These are phyloP conservation scores for Eupithecia inturbata DNA, from an alignment of 2,888 invertebrate species.

Conservation along the genomic window DNA sequence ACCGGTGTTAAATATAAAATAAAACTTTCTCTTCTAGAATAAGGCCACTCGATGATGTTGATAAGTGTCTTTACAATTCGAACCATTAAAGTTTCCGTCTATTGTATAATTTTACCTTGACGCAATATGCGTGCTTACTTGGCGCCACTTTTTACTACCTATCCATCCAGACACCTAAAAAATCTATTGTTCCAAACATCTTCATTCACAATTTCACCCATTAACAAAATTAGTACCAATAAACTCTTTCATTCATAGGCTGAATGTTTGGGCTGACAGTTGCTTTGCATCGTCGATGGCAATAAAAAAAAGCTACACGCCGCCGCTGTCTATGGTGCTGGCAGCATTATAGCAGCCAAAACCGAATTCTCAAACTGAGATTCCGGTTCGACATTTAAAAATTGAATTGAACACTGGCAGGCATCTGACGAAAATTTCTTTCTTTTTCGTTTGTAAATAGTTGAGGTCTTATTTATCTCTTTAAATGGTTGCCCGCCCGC, in stretches of 20 bases:
- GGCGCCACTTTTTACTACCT: slow-evolving; percentile 62
- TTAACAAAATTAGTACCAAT: slow-evolving; percentile 67
- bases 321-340: neutral
- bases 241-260: slow-evolving; percentile 65
- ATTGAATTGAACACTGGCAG: neutral
- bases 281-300: slow-evolving; percentile 40
- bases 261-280: slow-evolving; percentile 19
- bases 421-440: neutral
- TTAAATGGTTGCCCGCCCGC: slow-evolving; percentile 1
- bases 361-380: neutral
- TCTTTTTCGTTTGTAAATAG: slow-evolving; percentile 1
- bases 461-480: slow-evolving; percentile 7
- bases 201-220: slow-evolving; percentile 66
- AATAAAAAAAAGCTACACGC: slow-evolving; percentile 13
- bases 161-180: slow-evolving; percentile 44
- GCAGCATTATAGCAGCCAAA: neutral
- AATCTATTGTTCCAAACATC: slow-evolving; percentile 59
- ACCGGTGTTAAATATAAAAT: neutral
- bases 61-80: neutral
- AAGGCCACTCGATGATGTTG: neutral
- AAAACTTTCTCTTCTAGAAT: neutral
- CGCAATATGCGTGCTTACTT: slow-evolving; percentile 44
- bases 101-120: slow-evolving; percentile 39
- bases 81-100: slow-evolving; percentile 17
- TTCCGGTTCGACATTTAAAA: neutral